phyloP scores from a whole-genome alignment of 2,113 vertebrate genomes.

The Bos javanicus region DNA sequence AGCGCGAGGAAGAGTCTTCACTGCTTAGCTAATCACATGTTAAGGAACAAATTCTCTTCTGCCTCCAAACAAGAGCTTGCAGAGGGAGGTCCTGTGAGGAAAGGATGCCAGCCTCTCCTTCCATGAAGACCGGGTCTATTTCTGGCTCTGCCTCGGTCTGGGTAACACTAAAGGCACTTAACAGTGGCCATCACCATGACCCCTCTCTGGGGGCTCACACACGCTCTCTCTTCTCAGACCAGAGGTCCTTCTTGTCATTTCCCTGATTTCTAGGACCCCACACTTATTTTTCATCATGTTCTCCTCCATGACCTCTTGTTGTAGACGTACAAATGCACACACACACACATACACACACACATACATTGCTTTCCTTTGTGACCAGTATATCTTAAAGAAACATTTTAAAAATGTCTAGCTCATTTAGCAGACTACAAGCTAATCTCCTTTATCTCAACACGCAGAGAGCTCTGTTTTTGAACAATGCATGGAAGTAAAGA shows the following conservation, averaged over 20 bases:
- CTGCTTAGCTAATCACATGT: background rate
- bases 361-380: background rate
- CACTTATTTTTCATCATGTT: background rate
- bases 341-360: background rate
- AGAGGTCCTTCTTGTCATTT: background rate
- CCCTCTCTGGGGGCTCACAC: background rate
- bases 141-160: background rate
- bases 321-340: background rate
- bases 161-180: background rate
- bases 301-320: background rate
- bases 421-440: background rate
- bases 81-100: fast-evolving
- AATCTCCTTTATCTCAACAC: background rate
- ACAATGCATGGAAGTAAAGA: background rate
- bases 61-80: background rate
- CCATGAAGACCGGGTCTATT: background rate
- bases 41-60: background rate
- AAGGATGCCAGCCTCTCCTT: background rate
- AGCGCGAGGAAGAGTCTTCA: background rate
- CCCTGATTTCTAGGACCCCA: too few species aligned
- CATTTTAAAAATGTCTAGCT: background rate
- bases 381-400: background rate
- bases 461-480: background rate
- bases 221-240: background rate
- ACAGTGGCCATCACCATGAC: background rate